Evolutionary conservation across 2,888 invertebrate species (phyloP), one percentile per base, ranked within the genome.

Genomic region (Andrena trimmerana): DNA sequence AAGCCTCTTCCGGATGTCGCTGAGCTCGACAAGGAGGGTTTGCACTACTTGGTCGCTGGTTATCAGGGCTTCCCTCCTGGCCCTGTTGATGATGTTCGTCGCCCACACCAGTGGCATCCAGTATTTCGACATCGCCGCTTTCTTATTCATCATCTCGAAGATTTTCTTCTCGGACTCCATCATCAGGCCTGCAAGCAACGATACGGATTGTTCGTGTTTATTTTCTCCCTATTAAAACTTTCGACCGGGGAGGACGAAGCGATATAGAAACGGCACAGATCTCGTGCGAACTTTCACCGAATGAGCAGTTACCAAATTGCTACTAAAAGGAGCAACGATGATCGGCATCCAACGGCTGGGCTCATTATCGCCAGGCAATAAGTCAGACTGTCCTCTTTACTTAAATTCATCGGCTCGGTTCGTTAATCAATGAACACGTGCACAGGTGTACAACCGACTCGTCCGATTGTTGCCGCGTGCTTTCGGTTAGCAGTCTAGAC

Each of bases 31-130:
- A 74, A 98, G 95, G 83, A 99, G 95, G 1, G 98, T 98, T 94
- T 98, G 98, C 10, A 99, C 98, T 85, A 99, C 98, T 90, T 98
- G 98, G 94, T 99, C 99, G 89, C 97, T 98, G 66, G 96, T 96
- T 87, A 98, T 98, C 75, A 98, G 95, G 0, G 97, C 96, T 90
- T 98, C 98, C 91, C 97, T 97, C 80, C 98, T 95, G 4, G 98
- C 98, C 77, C 98, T 95, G 94, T 98, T 98, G 87, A 98, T 97
- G 84, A 98, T 97, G 93, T 98, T 98, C 5, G 98, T 98, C 59
- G 98, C 98, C 98, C 98, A 98, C 20, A 98, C 98, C 70, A 98
- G 94, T 0, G 98, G 98, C 97, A 98, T 97, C 98, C 98, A 98
- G 93, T 98, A 98, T 95, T 97, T 97, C 16, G 98, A 97, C 97